phyloP scores from a whole-genome alignment of 2,888 invertebrate genomes.

The Parnassius smintheus region DNA sequence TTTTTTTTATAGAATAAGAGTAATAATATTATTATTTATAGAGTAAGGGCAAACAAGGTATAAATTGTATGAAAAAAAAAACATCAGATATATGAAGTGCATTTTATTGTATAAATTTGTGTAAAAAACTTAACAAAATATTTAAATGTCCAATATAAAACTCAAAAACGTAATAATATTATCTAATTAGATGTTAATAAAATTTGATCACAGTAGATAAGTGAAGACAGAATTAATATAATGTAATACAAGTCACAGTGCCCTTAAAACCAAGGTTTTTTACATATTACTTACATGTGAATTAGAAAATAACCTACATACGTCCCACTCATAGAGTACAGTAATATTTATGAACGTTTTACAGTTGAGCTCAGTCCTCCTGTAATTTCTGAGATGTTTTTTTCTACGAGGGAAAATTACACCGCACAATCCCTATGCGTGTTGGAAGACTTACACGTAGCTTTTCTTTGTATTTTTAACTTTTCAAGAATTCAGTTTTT shows the following conservation, averaged over 20 bases:
- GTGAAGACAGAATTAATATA: not conserved
- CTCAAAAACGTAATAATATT: slow-evolving; percentile 7
- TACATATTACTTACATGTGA: not conserved
- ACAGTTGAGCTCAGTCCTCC: too few species aligned
- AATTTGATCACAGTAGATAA: slow-evolving; percentile 18
- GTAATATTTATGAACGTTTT: too few species aligned
- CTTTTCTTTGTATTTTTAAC: too few species aligned
- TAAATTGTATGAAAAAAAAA: not conserved
- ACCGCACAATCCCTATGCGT: too few species aligned
- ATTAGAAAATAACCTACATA: not conserved
- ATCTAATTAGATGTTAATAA: slow-evolving; percentile 10
- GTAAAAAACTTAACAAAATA: slow-evolving; percentile 24
- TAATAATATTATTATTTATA: too few species aligned
- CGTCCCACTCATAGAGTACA: too few species aligned
- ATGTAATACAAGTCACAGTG: not conserved
- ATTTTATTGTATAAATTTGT: slow-evolving; percentile 19
- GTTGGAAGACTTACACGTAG: too few species aligned
- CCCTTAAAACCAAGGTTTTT: not conserved
- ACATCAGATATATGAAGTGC: slow-evolving; percentile 11
- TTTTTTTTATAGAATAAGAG: too few species aligned
- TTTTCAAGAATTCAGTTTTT: too few species aligned
- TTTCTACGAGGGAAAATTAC: too few species aligned
- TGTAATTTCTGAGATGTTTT: too few species aligned
- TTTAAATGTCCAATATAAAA: not conserved
- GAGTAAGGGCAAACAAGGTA: too few species aligned